Percentiles rank a stretch among this genome's conserved stretches.
Evolutionary conservation across 1,140 invertebrate genomes (phyloP).

Genomic region (Globodera rostochiensis): DNA sequence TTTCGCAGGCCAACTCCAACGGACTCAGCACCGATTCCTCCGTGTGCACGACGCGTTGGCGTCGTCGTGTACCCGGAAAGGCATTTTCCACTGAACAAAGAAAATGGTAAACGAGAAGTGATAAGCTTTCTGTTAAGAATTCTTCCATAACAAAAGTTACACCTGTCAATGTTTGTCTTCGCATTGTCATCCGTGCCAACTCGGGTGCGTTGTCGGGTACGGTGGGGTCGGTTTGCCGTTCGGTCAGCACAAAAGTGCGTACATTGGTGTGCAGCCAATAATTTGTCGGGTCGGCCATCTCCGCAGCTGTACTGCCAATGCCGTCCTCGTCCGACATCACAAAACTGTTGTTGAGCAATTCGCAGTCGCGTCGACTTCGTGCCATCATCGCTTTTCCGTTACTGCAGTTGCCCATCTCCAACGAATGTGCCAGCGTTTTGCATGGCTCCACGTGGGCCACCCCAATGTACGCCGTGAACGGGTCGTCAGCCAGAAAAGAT

Average conservation of each 20-base stretch:
- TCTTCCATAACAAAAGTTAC: no score
- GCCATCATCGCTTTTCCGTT: neutral
- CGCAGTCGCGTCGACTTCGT: neutral
- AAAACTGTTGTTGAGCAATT: neutral
- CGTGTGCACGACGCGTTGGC: slow-evolving; percentile 37
- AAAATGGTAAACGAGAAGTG: neutral
- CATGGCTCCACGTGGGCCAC: slow-evolving; percentile 54
- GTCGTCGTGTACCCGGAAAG: slow-evolving; percentile 46
- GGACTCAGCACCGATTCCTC: slow-evolving; percentile 45
- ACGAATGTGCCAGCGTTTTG: neutral
- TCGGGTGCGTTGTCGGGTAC: slow-evolving; percentile 46
- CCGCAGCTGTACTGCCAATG: neutral
- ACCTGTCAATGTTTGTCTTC: slow-evolving; percentile 41
- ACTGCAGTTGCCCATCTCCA: neutral
- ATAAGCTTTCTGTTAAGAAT: no score
- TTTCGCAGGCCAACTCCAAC: slow-evolving; percentile 51
- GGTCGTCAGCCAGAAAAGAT: slow-evolving; percentile 69
- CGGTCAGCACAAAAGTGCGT: slow-evolving; percentile 46
- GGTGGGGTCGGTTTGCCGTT: slow-evolving; percentile 38
- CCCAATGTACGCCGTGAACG: slow-evolving; percentile 69
- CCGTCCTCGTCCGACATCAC: neutral
- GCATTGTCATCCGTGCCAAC: slow-evolving; percentile 45
- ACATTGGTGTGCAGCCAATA: slow-evolving; percentile 53
- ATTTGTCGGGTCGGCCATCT: slow-evolving; percentile 30
- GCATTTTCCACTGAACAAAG: slow-evolving; percentile 47